A percentile compares a stretch with the other conserved stretches of the same genome.
phyloP scores from a whole-genome alignment of 2,797 vertebrate genomes.

The Cynopterus sphinx region DNA sequence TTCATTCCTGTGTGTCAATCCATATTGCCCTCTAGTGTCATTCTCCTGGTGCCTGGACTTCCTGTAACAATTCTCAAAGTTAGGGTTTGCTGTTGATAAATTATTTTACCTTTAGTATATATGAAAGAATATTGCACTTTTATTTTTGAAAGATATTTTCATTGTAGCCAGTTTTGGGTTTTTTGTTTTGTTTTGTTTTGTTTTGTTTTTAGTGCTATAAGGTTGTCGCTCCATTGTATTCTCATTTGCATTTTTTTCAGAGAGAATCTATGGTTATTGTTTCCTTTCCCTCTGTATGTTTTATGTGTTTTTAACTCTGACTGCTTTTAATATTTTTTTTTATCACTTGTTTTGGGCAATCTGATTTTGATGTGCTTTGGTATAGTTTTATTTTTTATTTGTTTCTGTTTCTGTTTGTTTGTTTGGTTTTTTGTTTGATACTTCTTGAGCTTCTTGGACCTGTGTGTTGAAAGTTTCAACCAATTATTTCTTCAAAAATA shows the following conservation, averaged over 20 bases:
- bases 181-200: background rate
- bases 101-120: background rate
- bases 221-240: background rate
- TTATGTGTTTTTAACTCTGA: background rate
- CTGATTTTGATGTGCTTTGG: background rate
- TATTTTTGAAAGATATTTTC: background rate
- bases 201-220: background rate
- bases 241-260: background rate
- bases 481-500: background rate
- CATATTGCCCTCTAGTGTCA: background rate
- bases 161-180: background rate
- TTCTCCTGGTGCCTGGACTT: background rate
- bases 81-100: background rate
- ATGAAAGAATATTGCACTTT: background rate
- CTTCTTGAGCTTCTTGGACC: background rate
- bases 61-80: background rate
- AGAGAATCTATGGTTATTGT: background rate
- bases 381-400: background rate
- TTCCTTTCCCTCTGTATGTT: background rate
- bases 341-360: background rate
- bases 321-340: background rate
- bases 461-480: background rate
- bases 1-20: background rate
- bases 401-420: background rate
- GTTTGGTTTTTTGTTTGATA: background rate